Evolutionary conservation across 2,113 vertebrate genomes (phyloP).

Genomic region (Hepsetus odoe): DNA sequence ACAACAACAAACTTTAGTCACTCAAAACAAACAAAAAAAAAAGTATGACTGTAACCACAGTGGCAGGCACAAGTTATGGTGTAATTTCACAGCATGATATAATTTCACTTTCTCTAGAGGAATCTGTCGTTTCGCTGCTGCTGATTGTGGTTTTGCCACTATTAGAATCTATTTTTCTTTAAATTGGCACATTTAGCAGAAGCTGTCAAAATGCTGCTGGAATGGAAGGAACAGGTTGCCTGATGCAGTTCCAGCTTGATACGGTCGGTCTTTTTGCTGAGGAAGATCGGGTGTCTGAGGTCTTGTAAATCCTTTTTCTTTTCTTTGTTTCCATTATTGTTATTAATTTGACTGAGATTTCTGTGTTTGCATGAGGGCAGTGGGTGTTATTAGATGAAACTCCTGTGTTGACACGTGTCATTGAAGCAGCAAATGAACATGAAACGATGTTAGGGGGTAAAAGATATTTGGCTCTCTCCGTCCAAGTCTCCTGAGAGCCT

Average conservation of each 20-base stretch:
- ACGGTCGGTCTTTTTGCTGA: not conserved
- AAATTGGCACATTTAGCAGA: no score
- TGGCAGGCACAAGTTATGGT: no score
- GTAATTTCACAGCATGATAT: no score
- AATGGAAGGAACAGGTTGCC: not conserved
- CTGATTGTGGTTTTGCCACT: no score
- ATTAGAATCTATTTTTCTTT: no score
- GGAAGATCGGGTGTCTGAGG: not conserved
- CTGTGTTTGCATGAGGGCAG: conserved; percentile 50
- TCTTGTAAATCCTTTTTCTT: conserved; percentile 49
- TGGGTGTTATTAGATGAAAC: conserved; percentile 74
- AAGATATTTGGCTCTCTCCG: not conserved
- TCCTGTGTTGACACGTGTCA: conserved; percentile 79
- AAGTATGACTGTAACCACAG: no score
- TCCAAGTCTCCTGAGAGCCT: not conserved
- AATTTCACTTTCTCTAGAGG: no score
- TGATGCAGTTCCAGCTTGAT: not conserved
- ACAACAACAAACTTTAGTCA: no score
- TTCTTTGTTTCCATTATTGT: conserved; percentile 71
- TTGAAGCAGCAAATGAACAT: conserved; percentile 85
- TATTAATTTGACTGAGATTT: conserved; percentile 75
- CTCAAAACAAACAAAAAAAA: no score
- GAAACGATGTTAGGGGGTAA: conserved; percentile 62
- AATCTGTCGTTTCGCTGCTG: no score
- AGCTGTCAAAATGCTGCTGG: not conserved